Base-by-base conservation (phyloP, 2,888 invertebrate species). In the Crossocerus cetratus region DNA sequence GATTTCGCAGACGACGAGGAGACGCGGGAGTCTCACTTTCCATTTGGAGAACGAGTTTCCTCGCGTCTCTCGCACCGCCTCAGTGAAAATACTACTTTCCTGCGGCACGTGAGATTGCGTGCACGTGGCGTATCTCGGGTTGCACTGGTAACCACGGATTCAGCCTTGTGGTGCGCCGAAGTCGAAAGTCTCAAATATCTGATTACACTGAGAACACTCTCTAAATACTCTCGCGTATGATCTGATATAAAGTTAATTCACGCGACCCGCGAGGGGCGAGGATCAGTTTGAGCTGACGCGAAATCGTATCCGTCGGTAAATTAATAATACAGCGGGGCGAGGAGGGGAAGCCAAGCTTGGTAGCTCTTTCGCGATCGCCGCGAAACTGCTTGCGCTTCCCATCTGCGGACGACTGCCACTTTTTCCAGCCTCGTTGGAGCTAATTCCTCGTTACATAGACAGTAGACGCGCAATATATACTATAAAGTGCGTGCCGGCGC, bases 391-490 rank as follows among this genome's bases (percentile, higher is more conserved):
- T n/a, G 64, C 18, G 45, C 43, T 58, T 55, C 20, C 43, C 16
- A 62, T 58, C 20, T 65, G 66, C 62, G 57, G 54, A 65, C 72
- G 73, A 68, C 65, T 78, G 73, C 69, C 71, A 68, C 16, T 66
- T 61, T 61, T 79, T 49, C 32, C 71, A 81, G 83, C 77, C 83
- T 81, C 81, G 74, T 81, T 72, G 70, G 74, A 74, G 76, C 77
- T 76, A 68, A 66, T 32, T 59, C 63, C 42, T 65, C 61, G 63
- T 76, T 75, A 75, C 70, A 75, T 70, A 74, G 61, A 49, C 59
- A 74, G 60, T 23, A 69, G 58, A 55, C 62, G 64, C 67, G 66
- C 49, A 61, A 66, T 67, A 32, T 23, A 23, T 32, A 53, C 64
- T 67, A 45, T 22, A 22, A 32, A 49, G n/a, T 49, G 20, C 66